A percentile compares a stretch with the other conserved stretches of the same genome.
Evolutionary conservation across 92 coral and sea anemone genomes (phyloP).

Genomic region (Palythoa grandiflora): DNA sequence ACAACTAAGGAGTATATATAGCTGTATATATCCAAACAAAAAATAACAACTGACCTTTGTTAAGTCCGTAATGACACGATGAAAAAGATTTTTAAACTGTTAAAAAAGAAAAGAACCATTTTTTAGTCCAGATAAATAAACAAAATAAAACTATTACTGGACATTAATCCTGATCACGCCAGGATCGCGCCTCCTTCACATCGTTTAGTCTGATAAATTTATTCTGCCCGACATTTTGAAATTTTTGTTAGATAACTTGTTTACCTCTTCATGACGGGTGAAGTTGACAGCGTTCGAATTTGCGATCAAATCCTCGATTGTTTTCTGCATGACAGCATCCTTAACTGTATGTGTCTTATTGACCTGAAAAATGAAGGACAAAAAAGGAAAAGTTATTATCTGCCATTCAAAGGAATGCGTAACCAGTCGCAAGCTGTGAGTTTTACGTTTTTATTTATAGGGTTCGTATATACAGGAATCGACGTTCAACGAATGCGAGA

Average conservation of each 20-base stretch:
- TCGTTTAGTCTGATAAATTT: not conserved
- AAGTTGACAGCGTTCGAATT: not conserved
- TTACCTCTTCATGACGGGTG: conserved; percentile 27
- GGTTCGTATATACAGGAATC: too few species aligned
- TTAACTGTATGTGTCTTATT: not conserved
- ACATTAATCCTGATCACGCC: too few species aligned
- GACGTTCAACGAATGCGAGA: too few species aligned
- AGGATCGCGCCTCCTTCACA: not conserved
- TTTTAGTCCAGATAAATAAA: too few species aligned
- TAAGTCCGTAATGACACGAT: conserved; percentile 5
- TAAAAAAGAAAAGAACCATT: not conserved
- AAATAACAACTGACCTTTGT: not conserved
- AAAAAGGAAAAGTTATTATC: not conserved
- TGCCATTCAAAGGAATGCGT: too few species aligned
- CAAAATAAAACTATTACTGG: too few species aligned
- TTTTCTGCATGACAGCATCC: not conserved
- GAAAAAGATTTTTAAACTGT: not conserved
- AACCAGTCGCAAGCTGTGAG: too few species aligned
- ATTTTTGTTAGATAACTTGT: too few species aligned
- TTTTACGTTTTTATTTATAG: too few species aligned
- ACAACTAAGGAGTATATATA: not conserved
- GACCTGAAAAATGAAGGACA: not conserved
- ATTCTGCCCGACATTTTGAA: too few species aligned
- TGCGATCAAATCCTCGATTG: not conserved
- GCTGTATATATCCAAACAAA: not conserved